A percentile compares a stretch with the other conserved stretches of the same genome.
Conservation (phyloP, 2,113 vertebrate species). For the Notarius lentiginosus region DNA sequence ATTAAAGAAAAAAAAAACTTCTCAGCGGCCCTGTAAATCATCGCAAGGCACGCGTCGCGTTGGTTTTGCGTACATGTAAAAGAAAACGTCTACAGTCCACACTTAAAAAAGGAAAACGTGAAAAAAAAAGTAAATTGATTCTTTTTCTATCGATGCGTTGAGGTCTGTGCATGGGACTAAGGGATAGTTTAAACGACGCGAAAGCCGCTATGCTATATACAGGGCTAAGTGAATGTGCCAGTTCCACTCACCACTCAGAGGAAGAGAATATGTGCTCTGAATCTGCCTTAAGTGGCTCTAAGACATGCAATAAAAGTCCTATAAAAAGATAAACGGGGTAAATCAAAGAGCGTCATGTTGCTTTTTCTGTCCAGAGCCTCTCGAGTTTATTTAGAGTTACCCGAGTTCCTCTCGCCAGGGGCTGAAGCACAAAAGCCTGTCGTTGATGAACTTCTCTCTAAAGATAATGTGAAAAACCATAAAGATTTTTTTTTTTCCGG, state of each 20-base stretch:
- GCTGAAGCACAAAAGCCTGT: neutral
- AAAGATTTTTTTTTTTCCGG: neutral
- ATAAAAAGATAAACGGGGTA: constrained; percentile 48
- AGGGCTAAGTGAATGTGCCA: neutral
- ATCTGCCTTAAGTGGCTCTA: constrained; percentile 12
- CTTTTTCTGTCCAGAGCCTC: constrained; percentile 17
- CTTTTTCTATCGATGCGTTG: neutral
- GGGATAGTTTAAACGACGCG: neutral
- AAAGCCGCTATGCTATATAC: constrained; percentile 14
- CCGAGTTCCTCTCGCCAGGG: constrained; percentile 21
- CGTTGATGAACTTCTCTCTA: constrained; percentile 6
- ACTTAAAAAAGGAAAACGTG: neutral
- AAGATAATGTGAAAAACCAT: constrained; percentile 3
- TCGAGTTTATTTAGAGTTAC: constrained; percentile 42
- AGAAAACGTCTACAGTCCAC: neutral
- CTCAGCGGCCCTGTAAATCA: neutral
- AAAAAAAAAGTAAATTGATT: constrained; percentile 28
- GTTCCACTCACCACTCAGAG: constrained; percentile 16
- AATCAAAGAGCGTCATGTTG: constrained; percentile 45
- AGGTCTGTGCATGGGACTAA: constrained; percentile 5
- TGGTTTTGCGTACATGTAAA: neutral
- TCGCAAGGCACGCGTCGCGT: neutral
- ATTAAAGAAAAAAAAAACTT: neutral
- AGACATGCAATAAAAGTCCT: constrained; percentile 40
- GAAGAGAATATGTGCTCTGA: constrained; percentile 18